A percentile compares a stretch with the other conserved stretches of the same genome.
Conservation (phyloP, 2,888 invertebrate genomes). For the Cataglyphis rosenhaueri region DNA sequence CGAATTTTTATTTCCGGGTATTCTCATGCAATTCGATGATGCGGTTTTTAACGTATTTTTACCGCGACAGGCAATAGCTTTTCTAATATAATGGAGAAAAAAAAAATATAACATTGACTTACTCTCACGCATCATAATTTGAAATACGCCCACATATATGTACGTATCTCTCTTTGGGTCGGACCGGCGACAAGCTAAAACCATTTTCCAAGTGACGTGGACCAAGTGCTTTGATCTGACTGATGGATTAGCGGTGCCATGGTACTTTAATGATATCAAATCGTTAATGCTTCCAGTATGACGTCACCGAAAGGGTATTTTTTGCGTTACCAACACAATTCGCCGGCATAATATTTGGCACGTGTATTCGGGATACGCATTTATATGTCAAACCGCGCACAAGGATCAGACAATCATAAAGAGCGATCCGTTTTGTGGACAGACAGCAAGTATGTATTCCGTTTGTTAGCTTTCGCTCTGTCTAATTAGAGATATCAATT, state of each 20-base stretch:
- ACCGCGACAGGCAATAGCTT: background rate
- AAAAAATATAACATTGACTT: background rate
- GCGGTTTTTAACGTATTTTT: background rate
- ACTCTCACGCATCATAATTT: constrained; percentile 19
- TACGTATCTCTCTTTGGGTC: constrained; percentile 34
- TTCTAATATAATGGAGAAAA: background rate
- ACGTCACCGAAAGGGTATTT: constrained; percentile 63
- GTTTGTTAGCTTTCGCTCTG: constrained; percentile 44
- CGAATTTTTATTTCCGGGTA: constrained; percentile 15
- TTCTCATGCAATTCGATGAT: constrained; percentile 30
- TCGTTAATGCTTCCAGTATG: constrained; percentile 67
- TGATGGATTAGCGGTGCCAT: constrained; percentile 71
- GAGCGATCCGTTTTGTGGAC: constrained; percentile 36
- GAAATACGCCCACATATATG: constrained; percentile 22
- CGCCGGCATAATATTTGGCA: constrained; percentile 40
- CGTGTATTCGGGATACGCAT: constrained; percentile 44
- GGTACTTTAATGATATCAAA: constrained; percentile 71
- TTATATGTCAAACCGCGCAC: constrained; percentile 7
- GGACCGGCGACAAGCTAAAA: constrained; percentile 42
- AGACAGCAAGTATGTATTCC: constrained; percentile 39
- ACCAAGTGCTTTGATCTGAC: constrained; percentile 75
- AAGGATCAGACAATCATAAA: background rate
- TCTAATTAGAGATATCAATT: constrained; percentile 67
- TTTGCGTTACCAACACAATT: constrained; percentile 16
- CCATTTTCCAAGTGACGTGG: constrained; percentile 64